Evolutionary conservation across 2,888 invertebrate genomes (phyloP).

Genomic region (Caenorhabditis drosophilae): DNA sequence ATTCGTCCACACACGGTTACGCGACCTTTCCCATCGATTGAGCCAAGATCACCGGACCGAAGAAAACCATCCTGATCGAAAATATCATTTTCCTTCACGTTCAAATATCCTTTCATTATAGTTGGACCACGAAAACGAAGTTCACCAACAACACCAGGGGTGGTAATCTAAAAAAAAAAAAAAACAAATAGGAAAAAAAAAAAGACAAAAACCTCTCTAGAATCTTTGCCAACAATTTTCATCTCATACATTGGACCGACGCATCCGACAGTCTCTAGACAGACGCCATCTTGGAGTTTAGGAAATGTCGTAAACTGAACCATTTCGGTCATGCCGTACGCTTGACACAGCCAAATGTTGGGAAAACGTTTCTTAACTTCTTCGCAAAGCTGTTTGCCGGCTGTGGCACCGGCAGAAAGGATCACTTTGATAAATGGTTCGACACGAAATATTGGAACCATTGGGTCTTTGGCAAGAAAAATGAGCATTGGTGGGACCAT

Average conservation of each 20-base stretch:
- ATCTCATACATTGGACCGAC: conserved; percentile 27
- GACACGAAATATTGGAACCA: conserved; percentile 72
- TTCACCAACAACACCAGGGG: conserved; percentile 26
- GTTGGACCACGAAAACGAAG: conserved; percentile 47
- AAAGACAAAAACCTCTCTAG: conserved; percentile 5
- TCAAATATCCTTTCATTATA: conserved; percentile 47
- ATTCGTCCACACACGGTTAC: conserved; percentile 28
- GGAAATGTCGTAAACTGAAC: conserved; percentile 37
- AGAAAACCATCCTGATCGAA: conserved; percentile 40
- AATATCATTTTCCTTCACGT: conserved; percentile 20
- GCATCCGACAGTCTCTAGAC: conserved; percentile 32
- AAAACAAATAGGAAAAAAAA: not conserved
- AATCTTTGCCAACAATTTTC: conserved; percentile 24
- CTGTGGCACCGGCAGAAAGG: conserved; percentile 72
- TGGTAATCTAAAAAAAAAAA: conserved; percentile 10
- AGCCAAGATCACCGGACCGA: conserved; percentile 37
- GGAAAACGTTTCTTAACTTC: conserved; percentile 53
- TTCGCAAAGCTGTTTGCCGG: conserved; percentile 51
- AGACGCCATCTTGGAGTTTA: conserved; percentile 16
- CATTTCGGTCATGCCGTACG: conserved; percentile 41
- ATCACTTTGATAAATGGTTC: conserved; percentile 75
- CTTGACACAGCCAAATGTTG: conserved; percentile 35
- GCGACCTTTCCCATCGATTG: conserved; percentile 23
- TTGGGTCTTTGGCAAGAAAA: conserved; percentile 77
- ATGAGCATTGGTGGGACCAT: conserved; percentile 84